A percentile compares a stretch with the other conserved stretches of the same genome.
Evolutionary conservation across 2,888 invertebrate species (phyloP).

Genomic region (Polyploca ridens): DNA sequence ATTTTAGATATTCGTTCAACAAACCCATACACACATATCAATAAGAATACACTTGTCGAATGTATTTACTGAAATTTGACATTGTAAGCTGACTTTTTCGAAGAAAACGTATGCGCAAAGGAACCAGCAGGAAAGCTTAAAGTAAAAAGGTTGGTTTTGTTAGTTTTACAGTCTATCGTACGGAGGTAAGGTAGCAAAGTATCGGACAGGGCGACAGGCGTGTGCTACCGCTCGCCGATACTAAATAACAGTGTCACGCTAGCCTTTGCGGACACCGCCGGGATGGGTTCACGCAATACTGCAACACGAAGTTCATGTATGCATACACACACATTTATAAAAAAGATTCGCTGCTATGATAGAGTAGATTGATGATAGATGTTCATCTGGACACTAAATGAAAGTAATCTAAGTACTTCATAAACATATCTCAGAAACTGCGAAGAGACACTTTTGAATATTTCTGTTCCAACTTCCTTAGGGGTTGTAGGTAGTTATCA

Average conservation of each 20-base stretch:
- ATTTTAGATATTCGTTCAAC: too few species aligned
- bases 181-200: slow-evolving; percentile 27
- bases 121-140: slow-evolving; percentile 12
- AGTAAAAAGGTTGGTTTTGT: slow-evolving; percentile 14
- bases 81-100: not conserved
- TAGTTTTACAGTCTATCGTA: slow-evolving; percentile 16
- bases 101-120: slow-evolving; percentile 15
- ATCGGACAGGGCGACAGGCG: slow-evolving; percentile 57
- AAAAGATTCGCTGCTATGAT: not conserved
- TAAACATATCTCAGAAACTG: too few species aligned
- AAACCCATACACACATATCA: not conserved
- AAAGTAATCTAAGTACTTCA: too few species aligned
- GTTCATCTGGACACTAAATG: not conserved
- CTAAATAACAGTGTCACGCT: slow-evolving; percentile 82
- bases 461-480: too few species aligned
- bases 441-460: too few species aligned
- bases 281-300: slow-evolving; percentile 40
- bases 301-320: slow-evolving; percentile 19
- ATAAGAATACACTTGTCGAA: not conserved
- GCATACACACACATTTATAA: not conserved
- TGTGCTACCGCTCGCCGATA: slow-evolving; percentile 71
- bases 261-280: slow-evolving; percentile 77
- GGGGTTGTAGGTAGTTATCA: too few species aligned
- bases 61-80: not conserved
- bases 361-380: not conserved